These are phyloP conservation scores for Zalophus californianus DNA, from an alignment of 2,797 vertebrate genomes.

Conservation along the genomic window DNA sequence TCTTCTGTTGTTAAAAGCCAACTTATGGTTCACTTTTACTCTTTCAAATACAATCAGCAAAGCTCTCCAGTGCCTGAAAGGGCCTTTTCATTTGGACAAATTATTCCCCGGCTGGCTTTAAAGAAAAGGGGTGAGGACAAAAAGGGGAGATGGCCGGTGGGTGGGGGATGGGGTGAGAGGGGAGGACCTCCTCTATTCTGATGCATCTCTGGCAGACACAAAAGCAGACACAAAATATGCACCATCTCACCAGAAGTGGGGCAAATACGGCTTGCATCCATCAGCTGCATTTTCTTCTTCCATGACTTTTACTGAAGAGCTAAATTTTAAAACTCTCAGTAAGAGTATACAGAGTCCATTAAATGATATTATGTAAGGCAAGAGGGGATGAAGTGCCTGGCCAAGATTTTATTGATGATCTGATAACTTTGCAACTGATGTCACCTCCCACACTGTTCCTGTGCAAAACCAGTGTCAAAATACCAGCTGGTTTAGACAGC, in stretches of 20 bases:
- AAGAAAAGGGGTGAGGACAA: constrained; percentile 47
- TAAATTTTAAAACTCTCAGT: constrained; percentile 69
- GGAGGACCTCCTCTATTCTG: constrained; percentile 69
- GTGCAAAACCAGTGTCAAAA: constrained; percentile 73
- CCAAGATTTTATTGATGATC: constrained; percentile 73
- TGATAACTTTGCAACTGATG: constrained; percentile 78
- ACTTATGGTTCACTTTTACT: constrained; percentile 87
- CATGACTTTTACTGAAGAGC: constrained; percentile 65
- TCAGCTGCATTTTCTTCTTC: constrained; percentile 62
- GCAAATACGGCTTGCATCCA: constrained; percentile 49
- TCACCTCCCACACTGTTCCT: constrained; percentile 81
- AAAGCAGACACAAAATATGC: constrained; percentile 87
- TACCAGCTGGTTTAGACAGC: constrained; percentile 2
- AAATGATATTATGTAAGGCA: constrained; percentile 79
- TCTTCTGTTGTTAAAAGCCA: constrained; percentile 82
- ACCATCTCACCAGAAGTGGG: constrained; percentile 77
- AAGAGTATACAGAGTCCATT: constrained; percentile 73
- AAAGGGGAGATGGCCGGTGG: neutral
- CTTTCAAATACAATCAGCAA: constrained; percentile 88
- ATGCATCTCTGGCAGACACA: constrained; percentile 80
- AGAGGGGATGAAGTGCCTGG: constrained; percentile 65
- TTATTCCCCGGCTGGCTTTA: constrained; percentile 83
- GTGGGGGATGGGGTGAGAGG: neutral
- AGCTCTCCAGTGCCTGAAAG: constrained; percentile 87
- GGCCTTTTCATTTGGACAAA: constrained; percentile 90